A percentile compares a stretch with the other conserved stretches of the same genome.
Evolutionary conservation across 2,113 vertebrate genomes (phyloP).

Genomic region (Verasper variegatus): DNA sequence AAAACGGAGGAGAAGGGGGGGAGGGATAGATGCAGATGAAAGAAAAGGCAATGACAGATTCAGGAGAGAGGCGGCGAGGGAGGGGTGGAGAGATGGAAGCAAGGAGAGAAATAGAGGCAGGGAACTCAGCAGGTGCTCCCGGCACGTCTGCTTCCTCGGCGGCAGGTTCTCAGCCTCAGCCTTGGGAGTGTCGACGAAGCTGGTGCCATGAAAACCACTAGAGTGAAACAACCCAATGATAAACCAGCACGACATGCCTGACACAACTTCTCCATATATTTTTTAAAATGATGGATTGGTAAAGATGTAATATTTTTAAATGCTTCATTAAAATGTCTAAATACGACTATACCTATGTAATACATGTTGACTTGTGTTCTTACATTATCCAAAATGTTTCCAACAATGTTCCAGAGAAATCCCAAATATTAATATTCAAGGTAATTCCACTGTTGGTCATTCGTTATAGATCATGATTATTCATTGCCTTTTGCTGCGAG

Average conservation of each 20-base stretch:
- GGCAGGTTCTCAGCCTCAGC: conserved; percentile 57
- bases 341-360: too few relatives aligned
- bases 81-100: conserved; percentile 58
- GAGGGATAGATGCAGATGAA: conserved; percentile 67
- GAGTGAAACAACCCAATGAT: conserved; percentile 27
- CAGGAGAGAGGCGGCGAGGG: conserved; percentile 47
- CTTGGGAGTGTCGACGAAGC: conserved; percentile 45
- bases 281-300: neutral
- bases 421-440: too few relatives aligned
- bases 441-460: too few relatives aligned
- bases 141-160: conserved; percentile 55
- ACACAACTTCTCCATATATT: conserved; percentile 12
- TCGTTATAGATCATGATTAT: neutral
- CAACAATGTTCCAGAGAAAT: too few relatives aligned
- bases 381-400: too few relatives aligned
- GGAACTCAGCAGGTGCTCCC: conserved; percentile 73
- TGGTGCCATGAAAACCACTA: conserved; percentile 35
- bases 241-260: conserved; percentile 23
- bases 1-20: conserved; percentile 31
- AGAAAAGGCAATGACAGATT: conserved; percentile 71
- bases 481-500: neutral
- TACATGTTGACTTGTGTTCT: too few relatives aligned
- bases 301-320: too few relatives aligned
- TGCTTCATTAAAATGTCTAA: too few relatives aligned
- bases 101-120: conserved; percentile 59